phyloP scores from a whole-genome alignment of 2,888 invertebrate genomes.

The Dascillus cervinus region DNA sequence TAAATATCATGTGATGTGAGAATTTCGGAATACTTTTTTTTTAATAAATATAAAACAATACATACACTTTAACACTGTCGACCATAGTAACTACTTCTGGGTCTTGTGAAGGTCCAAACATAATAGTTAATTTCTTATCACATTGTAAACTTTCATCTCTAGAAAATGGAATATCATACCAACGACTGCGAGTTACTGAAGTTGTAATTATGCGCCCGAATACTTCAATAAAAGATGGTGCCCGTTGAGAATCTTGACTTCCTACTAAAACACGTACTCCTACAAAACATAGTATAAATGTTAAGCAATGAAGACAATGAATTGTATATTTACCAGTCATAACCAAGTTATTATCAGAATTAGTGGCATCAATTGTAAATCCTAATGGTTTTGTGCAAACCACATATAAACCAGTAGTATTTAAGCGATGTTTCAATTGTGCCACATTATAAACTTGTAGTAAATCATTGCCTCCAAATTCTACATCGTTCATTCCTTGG shows the following conservation, averaged over 20 bases:
- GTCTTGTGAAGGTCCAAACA: constrained; percentile 80
- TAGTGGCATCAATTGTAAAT: constrained; percentile 80
- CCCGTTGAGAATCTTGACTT: constrained; percentile 68
- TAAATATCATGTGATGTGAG: too few species aligned
- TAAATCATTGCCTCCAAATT: constrained; percentile 91
- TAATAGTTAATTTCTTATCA: constrained; percentile 80
- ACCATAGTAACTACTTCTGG: constrained; percentile 85
- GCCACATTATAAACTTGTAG: constrained; percentile 90
- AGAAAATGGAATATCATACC: constrained; percentile 94
- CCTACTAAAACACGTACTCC: constrained; percentile 83
- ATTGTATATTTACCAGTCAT: constrained; percentile 51
- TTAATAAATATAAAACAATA: constrained; percentile 8
- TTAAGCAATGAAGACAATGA: not conserved
- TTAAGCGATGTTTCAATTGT: constrained; percentile 86
- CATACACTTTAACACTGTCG: constrained; percentile 80
- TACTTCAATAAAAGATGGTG: constrained; percentile 69
- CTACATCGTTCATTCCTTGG: constrained; percentile 83
- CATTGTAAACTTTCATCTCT: constrained; percentile 88
- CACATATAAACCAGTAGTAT: constrained; percentile 81
- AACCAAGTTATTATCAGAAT: constrained; percentile 80
- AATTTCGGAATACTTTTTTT: too few species aligned
- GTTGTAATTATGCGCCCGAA: constrained; percentile 70
- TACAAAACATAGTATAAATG: constrained; percentile 4
- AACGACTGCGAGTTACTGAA: constrained; percentile 67
- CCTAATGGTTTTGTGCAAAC: constrained; percentile 87